A percentile compares a stretch with the other conserved stretches of the same genome.
Conservation (phyloP, 2,888 invertebrate species). For the Zhengitettix transpicula region DNA sequence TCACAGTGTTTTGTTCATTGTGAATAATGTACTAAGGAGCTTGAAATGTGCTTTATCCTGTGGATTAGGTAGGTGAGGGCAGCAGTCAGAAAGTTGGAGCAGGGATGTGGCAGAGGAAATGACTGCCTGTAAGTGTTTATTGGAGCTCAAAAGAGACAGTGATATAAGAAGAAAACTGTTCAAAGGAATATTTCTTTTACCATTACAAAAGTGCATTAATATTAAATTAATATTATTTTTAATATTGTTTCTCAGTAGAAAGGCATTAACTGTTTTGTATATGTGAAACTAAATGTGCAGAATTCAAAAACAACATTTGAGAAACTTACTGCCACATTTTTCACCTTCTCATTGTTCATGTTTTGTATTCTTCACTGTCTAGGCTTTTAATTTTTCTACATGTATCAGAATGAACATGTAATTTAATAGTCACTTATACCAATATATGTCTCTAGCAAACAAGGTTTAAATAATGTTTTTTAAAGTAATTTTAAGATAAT, state of each 20-base stretch:
- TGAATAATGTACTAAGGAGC: background rate
- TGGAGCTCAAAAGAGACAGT: constrained; percentile 9
- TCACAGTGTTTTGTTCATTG: background rate
- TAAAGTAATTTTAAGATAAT: no score
- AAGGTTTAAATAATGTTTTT: background rate
- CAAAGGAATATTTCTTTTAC: constrained; percentile 6
- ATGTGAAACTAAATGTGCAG: background rate
- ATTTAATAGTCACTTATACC: background rate
- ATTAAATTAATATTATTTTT: constrained; percentile 11
- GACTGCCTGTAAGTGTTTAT: background rate
- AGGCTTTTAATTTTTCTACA: constrained; percentile 1
- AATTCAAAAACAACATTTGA: background rate
- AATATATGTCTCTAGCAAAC: no score
- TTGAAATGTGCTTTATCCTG: background rate
- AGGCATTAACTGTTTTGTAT: background rate
- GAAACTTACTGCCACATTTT: no score
- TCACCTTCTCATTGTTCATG: background rate
- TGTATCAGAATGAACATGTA: background rate
- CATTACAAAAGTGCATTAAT: constrained; percentile 13
- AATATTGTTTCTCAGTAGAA: constrained; percentile 5
- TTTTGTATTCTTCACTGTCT: background rate
- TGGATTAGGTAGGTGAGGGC: background rate
- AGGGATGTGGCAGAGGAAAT: background rate
- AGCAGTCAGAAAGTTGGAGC: background rate
- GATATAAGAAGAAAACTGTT: constrained; percentile 5